These are phyloP conservation scores for Sitophilus oryzae DNA, from an alignment of 1,140 invertebrate species.

Conservation along the genomic window DNA sequence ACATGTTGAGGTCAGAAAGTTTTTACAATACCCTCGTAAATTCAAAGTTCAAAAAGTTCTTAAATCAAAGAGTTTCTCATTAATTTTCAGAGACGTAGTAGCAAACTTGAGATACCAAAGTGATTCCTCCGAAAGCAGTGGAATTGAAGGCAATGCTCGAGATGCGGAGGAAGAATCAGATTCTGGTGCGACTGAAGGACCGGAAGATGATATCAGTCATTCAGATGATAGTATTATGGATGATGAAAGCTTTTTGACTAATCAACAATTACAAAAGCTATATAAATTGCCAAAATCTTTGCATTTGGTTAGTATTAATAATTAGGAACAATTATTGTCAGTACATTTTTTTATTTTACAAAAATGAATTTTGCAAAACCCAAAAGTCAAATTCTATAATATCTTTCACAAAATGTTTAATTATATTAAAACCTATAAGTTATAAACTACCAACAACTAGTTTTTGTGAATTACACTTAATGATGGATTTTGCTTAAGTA, in stretches of 20 bases:
- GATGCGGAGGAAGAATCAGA: conserved; percentile 54
- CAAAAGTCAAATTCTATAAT: too few species aligned
- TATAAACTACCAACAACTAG: too few species aligned
- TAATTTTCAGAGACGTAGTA: conserved; percentile 46
- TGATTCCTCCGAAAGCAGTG: conserved; percentile 45
- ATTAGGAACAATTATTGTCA: too few species aligned
- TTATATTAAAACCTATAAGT: too few species aligned
- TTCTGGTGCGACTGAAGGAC: conserved; percentile 68
- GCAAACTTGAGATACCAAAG: conserved; percentile 48
- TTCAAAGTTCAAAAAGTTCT: too few species aligned
- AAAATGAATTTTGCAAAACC: too few species aligned
- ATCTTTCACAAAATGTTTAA: too few species aligned
- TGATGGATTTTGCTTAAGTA: not conserved
- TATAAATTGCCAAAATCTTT: conserved; percentile 62
- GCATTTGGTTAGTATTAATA: conserved; percentile 47
- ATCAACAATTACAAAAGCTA: conserved; percentile 50
- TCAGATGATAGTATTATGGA: conserved; percentile 50
- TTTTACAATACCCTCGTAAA: too few species aligned
- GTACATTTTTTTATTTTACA: too few species aligned
- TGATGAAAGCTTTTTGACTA: conserved; percentile 48
- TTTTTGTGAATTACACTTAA: too few species aligned
- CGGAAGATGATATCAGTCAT: conserved; percentile 52
- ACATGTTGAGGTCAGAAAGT: too few species aligned
- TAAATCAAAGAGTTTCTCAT: not conserved
- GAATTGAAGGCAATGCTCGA: conserved; percentile 52